Conservation (phyloP, 2,888 invertebrate species). For the Orchestes rusci region DNA sequence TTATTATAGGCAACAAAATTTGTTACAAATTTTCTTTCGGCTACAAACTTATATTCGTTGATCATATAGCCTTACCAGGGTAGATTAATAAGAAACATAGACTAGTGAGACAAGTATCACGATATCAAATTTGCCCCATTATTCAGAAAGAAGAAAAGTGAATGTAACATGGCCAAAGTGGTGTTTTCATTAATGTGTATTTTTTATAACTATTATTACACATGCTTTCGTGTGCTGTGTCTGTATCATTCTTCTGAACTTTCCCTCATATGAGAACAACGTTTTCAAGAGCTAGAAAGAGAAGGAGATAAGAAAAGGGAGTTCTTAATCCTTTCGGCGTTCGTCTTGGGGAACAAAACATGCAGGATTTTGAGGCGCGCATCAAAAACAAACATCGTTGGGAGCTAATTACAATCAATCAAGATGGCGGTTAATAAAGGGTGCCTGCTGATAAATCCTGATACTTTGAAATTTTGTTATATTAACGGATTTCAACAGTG, state of each 20-base stretch:
- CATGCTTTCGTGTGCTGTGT: too few species aligned
- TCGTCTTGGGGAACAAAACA: conserved; percentile 34
- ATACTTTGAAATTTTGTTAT: conserved; percentile 25
- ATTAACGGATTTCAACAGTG: conserved; percentile 19
- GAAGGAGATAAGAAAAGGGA: conserved; percentile 16
- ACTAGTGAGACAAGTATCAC: too few species aligned
- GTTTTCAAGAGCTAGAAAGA: conserved; percentile 10
- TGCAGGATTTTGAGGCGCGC: conserved; percentile 41
- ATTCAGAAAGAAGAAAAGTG: too few species aligned
- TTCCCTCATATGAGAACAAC: too few species aligned
- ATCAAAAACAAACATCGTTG: conserved; percentile 44
- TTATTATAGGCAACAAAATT: conserved; percentile 27
- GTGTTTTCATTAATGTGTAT: too few species aligned
- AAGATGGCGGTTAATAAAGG: conserved; percentile 32
- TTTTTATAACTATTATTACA: too few species aligned
- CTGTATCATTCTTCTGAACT: too few species aligned
- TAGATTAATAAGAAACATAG: too few species aligned
- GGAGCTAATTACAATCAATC: conserved; percentile 45
- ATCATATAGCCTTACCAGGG: too few species aligned
- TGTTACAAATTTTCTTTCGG: conserved; percentile 23
- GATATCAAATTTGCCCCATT: too few species aligned
- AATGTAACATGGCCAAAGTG: too few species aligned
- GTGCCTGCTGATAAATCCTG: conserved; percentile 26
- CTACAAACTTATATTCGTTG: conserved; percentile 15
- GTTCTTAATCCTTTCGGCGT: conserved; percentile 23